Evolutionary conservation across 2,113 vertebrate genomes (phyloP).

Genomic region (Semicossyphus pulcher): DNA sequence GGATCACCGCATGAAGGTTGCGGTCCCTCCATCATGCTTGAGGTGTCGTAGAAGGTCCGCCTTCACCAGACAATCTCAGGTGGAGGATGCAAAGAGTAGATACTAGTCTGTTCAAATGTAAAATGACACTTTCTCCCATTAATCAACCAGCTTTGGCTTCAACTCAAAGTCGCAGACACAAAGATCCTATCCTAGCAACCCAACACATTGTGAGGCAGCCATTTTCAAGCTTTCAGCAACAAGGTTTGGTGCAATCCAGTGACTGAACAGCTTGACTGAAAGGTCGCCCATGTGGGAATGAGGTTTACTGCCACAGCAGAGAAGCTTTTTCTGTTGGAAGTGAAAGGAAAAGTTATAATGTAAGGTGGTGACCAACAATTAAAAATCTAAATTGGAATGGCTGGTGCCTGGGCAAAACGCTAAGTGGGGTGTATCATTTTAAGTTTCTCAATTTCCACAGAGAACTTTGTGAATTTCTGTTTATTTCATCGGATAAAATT

Average conservation of each 20-base stretch:
- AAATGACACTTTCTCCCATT: constrained; percentile 8
- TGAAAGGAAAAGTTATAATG: not conserved
- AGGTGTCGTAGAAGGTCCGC: constrained; percentile 25
- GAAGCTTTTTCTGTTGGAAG: not conserved
- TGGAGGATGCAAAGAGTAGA: not conserved
- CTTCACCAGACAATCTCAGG: constrained; percentile 28
- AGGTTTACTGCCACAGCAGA: not conserved
- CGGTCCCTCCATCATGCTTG: constrained; percentile 59
- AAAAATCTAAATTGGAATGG: too few species aligned
- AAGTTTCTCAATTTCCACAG: too few species aligned
- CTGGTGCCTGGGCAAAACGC: too few species aligned
- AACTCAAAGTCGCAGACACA: not conserved
- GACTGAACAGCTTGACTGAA: not conserved
- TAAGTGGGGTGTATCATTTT: too few species aligned
- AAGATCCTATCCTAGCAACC: not conserved
- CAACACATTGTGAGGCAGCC: not conserved
- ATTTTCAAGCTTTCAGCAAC: not conserved
- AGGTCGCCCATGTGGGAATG: not conserved
- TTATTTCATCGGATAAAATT: not conserved
- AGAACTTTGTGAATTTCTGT: not conserved
- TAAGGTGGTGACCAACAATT: not conserved
- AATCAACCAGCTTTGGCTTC: not conserved
- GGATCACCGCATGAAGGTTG: constrained; percentile 60
- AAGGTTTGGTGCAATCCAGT: not conserved
- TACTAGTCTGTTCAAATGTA: constrained; percentile 5